Percentiles rank a stretch among this genome's conserved stretches.
phyloP scores from a whole-genome alignment of 2,888 invertebrate genomes.

The Endotricha flammealis region DNA sequence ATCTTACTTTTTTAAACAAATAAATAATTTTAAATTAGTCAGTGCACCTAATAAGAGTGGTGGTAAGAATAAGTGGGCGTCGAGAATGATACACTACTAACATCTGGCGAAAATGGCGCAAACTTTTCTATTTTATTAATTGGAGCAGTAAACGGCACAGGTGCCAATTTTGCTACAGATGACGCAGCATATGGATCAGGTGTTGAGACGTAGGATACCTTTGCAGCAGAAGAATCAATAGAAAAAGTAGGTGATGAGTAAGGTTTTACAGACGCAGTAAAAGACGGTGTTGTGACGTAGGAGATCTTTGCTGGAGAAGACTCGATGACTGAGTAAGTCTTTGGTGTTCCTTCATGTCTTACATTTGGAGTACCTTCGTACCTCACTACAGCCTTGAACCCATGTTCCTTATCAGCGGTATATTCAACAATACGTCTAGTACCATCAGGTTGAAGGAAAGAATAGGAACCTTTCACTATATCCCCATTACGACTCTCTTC shows the following conservation, averaged over 20 bases:
- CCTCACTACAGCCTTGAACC: constrained; percentile 37
- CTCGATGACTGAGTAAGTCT: no score
- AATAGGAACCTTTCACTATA: constrained; percentile 79
- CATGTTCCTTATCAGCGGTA: constrained; percentile 48
- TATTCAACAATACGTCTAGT: constrained; percentile 73
- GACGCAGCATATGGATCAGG: constrained; percentile 15
- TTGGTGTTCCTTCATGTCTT: constrained; percentile 23
- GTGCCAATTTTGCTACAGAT: constrained; percentile 19
- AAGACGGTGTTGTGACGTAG: constrained; percentile 23
- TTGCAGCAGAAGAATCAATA: constrained; percentile 37
- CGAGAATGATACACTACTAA: constrained; percentile 35
- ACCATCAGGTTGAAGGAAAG: constrained; percentile 71
- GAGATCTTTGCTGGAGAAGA: constrained; percentile 18
- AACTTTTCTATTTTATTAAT: no score
- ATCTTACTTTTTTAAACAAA: constrained; percentile 22
- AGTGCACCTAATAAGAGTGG: constrained; percentile 25
- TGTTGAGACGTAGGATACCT: constrained; percentile 28
- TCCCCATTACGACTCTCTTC: constrained; percentile 73
- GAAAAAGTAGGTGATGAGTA: no score
- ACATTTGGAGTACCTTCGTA: constrained; percentile 35
- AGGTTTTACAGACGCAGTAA: constrained; percentile 26
- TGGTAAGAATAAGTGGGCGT: constrained; percentile 38
- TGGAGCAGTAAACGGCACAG: constrained; percentile 11
- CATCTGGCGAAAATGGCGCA: no score
- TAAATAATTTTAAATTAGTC: constrained; percentile 19